Evolutionary conservation across 2,113 vertebrate genomes (phyloP).

Genomic region (Antechinus flavipes): DNA sequence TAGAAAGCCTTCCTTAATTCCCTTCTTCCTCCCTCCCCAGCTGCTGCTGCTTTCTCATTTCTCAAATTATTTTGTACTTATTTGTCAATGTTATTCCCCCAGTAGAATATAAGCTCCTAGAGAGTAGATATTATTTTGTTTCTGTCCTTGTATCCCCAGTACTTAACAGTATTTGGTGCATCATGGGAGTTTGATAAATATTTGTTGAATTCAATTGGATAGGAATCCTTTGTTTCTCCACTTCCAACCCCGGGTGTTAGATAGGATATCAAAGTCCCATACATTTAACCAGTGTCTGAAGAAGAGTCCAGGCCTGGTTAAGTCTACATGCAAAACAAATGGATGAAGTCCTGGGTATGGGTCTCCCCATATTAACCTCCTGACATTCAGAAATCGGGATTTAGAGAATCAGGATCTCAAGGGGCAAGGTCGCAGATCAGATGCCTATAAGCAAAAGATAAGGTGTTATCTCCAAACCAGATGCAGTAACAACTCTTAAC

Average conservation of each 20-base stretch:
- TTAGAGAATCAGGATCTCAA: neutral
- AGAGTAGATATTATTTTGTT: neutral
- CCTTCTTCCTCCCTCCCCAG: neutral
- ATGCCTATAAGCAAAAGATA: neutral
- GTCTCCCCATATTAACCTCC: neutral
- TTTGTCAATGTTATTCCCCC: neutral
- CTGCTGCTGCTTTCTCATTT: neutral
- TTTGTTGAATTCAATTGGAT: neutral
- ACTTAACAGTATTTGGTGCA: neutral
- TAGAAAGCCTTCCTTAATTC: neutral
- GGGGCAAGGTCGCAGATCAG: neutral
- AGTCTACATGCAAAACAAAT: neutral
- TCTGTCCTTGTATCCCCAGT: neutral
- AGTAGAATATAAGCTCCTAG: neutral
- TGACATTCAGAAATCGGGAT: neutral
- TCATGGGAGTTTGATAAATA: neutral
- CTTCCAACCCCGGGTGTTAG: neutral
- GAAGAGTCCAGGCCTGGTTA: neutral
- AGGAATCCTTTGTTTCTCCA: neutral
- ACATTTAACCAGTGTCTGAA: neutral
- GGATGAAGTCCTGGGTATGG: neutral
- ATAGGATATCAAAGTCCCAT: neutral
- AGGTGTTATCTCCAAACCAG: neutral
- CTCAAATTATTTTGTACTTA: neutral
- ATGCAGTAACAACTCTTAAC: neutral